Evolutionary conservation across 2,888 invertebrate species (phyloP).

Genomic region (Heliconius erato): DNA sequence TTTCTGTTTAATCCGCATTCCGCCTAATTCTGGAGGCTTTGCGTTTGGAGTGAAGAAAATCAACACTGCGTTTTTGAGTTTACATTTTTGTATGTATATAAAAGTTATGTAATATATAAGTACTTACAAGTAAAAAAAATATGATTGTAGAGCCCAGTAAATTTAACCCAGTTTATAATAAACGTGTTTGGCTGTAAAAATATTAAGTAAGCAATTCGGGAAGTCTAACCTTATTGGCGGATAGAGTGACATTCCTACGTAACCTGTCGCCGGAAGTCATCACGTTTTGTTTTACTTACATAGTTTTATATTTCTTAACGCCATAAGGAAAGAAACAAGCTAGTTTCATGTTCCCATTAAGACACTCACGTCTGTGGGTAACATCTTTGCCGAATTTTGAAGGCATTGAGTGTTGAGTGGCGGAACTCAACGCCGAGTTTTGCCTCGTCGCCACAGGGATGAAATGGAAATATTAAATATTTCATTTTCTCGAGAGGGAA

Average conservation of each 20-base stretch:
- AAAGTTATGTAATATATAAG: neutral
- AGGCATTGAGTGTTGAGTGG: too few species aligned
- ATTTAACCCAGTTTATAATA: conserved; percentile 30
- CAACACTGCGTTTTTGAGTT: neutral
- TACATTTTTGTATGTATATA: neutral
- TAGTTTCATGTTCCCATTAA: neutral
- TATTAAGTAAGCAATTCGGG: conserved; percentile 43
- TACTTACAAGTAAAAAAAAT: neutral
- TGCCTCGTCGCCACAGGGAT: too few species aligned
- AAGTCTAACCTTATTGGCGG: conserved; percentile 47
- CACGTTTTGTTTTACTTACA: conserved; percentile 35
- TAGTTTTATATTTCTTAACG: neutral
- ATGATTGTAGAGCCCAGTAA: neutral
- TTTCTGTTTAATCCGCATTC: too few species aligned
- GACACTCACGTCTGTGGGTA: neutral
- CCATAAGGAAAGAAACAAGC: neutral
- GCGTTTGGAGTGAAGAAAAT: too few species aligned
- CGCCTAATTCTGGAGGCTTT: too few species aligned
- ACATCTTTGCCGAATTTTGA: too few species aligned
- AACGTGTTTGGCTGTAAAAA: conserved; percentile 4
- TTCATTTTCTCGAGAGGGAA: too few species aligned
- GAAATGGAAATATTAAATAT: too few species aligned
- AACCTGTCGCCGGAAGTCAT: conserved; percentile 50
- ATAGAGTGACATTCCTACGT: conserved; percentile 45
- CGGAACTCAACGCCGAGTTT: too few species aligned